These are phyloP conservation scores for Diarsia brunnea DNA, from an alignment of 2,888 invertebrate species.

Conservation along the genomic window DNA sequence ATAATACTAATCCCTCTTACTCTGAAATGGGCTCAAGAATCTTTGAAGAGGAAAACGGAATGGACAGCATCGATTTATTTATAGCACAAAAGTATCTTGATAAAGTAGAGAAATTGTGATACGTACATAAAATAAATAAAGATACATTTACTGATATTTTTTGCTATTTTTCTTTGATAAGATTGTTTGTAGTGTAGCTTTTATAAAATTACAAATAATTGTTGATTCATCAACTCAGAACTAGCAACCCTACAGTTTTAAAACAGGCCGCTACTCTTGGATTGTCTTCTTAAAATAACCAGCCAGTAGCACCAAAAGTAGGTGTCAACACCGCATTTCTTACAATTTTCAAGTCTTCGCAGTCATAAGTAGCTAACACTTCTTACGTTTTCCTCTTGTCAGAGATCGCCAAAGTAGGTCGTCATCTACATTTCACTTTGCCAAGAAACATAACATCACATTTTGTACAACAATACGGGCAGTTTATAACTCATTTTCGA, in stretches of 20 bases:
- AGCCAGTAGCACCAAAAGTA: background rate
- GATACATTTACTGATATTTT: background rate
- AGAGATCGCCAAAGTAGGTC: slow-evolving; percentile 18
- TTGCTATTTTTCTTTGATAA: background rate
- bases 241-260: background rate
- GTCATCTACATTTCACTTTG: background rate
- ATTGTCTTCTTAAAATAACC: background rate
- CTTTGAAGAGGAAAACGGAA: slow-evolving; percentile 35
- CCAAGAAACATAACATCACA: background rate
- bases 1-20: slow-evolving; percentile 34
- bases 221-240: background rate
- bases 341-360: background rate
- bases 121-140: background rate
- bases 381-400: slow-evolving; percentile 22
- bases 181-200: background rate
- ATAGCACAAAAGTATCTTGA: slow-evolving; percentile 9
- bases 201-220: background rate
- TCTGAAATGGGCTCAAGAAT: slow-evolving; percentile 29
- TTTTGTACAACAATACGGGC: slow-evolving; percentile 8
- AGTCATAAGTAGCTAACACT: slow-evolving; percentile 10
- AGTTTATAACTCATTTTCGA: background rate
- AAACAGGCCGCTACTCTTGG: background rate
- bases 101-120: background rate
- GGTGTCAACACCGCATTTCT: background rate
- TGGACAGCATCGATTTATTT: slow-evolving; percentile 35